Base-by-base conservation (phyloP, 2,888 invertebrate genomes). In the Masnerella sp. region DNA sequence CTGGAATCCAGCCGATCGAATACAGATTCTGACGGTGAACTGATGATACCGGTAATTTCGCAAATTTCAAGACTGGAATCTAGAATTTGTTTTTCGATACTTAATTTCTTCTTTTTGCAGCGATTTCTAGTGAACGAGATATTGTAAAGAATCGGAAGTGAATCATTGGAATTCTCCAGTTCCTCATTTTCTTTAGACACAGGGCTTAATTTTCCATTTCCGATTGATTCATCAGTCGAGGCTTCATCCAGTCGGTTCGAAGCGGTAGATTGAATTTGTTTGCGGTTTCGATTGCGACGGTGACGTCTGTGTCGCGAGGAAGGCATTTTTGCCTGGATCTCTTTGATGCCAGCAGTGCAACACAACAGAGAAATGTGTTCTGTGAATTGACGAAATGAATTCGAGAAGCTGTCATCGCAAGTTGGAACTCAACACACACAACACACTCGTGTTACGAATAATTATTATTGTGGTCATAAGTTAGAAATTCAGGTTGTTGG, bases 71-170 rank as follows among this genome's bases (percentile, higher is more conserved):
- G n/a, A n/a, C n/a, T n/a, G n/a, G n/a, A n/a, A n/a, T n/a, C n/a
- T n/a, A n/a, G n/a, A n/a, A 84, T 8, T 1, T 67, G 71, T n/a
- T 77, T 79, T 43, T 82, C 80, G 14, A 87, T 79, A 22, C 76
- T 78, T 12, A 7, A 30, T 9, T 30, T 30, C 2, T 72, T 76
- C 11, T 34, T 73, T n/a, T 28, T 56, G 42, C 77, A 78, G 20
- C 78, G n/a, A n/a, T n/a, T 49, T 59, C 78, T 65, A 4, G 75
- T 52, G 2, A 73, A 69, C 0, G 78, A 77, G 54, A 78, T 9
- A 32, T 77, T 78, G 0, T 74, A 51, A 5, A 40, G 1, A 40
- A 70, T 51, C 1, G 79, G 78, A 18, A 77, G n/a, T n/a, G n/a
- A n/a, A n/a, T n/a, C n/a, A 30, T 30, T n/a, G 4, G 22, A n/a